These are phyloP conservation scores for Drosophila pseudoananassae DNA, from an alignment of 1,140 invertebrate genomes.

Conservation along the genomic window DNA sequence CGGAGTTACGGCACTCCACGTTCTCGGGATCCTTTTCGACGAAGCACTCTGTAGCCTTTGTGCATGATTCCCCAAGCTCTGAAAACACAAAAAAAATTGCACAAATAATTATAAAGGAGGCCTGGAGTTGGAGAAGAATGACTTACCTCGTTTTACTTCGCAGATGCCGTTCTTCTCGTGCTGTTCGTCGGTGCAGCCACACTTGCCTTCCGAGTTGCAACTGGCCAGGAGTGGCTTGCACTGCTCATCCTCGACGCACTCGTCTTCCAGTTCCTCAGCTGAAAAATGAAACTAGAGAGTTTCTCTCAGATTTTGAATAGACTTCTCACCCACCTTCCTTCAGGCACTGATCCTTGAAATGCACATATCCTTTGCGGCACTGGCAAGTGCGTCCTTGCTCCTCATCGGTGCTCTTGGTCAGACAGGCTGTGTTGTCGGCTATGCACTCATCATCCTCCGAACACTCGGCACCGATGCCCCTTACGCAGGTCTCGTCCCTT, in stretches of 20 bases:
- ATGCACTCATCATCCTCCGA: constrained; percentile 81
- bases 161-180: constrained; percentile 72
- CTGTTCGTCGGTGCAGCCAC: constrained; percentile 68
- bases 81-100: not conserved
- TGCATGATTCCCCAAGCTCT: constrained; percentile 84
- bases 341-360: constrained; percentile 84
- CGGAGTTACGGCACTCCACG: constrained; percentile 85
- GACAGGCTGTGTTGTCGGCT: constrained; percentile 82
- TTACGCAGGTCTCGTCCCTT: constrained; percentile 72
- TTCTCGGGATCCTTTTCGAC: constrained; percentile 77
- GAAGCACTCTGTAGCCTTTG: constrained; percentile 84
- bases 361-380: constrained; percentile 80
- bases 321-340: constrained; percentile 64
- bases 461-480: constrained; percentile 84
- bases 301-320: not conserved
- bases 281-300: not conserved
- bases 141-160: constrained; percentile 62
- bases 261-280: constrained; percentile 74
- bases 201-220: constrained; percentile 69
- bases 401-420: constrained; percentile 37
- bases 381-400: constrained; percentile 79
- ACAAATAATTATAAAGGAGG: not conserved
- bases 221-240: constrained; percentile 77
- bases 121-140: not conserved
- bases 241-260: constrained; percentile 77